Evolutionary conservation across 2,888 invertebrate genomes (phyloP).

Genomic region (Synergus laeviventris): DNA sequence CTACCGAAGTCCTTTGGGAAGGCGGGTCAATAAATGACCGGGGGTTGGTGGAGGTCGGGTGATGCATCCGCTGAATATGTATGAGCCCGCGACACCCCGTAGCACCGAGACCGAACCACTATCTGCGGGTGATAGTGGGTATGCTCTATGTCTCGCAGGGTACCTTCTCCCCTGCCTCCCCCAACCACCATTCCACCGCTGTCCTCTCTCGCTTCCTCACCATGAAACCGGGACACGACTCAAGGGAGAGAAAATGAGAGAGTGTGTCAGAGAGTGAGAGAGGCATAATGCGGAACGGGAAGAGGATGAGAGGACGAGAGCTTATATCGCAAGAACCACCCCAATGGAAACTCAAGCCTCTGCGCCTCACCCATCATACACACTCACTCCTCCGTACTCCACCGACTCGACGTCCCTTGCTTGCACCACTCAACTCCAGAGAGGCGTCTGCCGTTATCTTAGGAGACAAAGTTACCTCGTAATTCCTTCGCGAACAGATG

Average conservation of each 20-base stretch:
- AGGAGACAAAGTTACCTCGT: slow-evolving; percentile 75
- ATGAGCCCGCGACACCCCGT: slow-evolving; percentile 78
- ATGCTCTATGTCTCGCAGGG: slow-evolving; percentile 73
- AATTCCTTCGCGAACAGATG: slow-evolving; percentile 76
- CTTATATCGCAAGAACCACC: slow-evolving; percentile 74
- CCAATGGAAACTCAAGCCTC: slow-evolving; percentile 74
- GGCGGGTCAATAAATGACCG: slow-evolving; percentile 71
- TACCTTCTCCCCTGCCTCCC: slow-evolving; percentile 56
- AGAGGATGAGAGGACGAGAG: slow-evolving; percentile 57
- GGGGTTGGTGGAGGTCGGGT: slow-evolving; percentile 70
- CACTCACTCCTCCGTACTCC: slow-evolving; percentile 65
- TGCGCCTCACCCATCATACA: slow-evolving; percentile 74
- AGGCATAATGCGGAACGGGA: slow-evolving; percentile 49
- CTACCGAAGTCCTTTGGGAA: slow-evolving; percentile 61
- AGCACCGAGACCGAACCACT: slow-evolving; percentile 71
- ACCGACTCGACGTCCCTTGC: slow-evolving; percentile 52
- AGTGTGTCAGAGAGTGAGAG: slow-evolving; percentile 44
- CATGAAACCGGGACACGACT: slow-evolving; percentile 49
- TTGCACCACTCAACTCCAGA: slow-evolving; percentile 66
- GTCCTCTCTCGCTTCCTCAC: slow-evolving; percentile 33
- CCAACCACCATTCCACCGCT: slow-evolving; percentile 28
- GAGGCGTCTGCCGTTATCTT: slow-evolving; percentile 71
- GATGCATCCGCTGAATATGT: slow-evolving; percentile 83
- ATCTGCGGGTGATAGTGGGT: slow-evolving; percentile 75
- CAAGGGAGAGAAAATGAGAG: slow-evolving; percentile 50